Evolutionary conservation across 2,113 vertebrate genomes (phyloP), one percentile per base, ranked within the genome.

Genomic region (Sula dactylatra): DNA sequence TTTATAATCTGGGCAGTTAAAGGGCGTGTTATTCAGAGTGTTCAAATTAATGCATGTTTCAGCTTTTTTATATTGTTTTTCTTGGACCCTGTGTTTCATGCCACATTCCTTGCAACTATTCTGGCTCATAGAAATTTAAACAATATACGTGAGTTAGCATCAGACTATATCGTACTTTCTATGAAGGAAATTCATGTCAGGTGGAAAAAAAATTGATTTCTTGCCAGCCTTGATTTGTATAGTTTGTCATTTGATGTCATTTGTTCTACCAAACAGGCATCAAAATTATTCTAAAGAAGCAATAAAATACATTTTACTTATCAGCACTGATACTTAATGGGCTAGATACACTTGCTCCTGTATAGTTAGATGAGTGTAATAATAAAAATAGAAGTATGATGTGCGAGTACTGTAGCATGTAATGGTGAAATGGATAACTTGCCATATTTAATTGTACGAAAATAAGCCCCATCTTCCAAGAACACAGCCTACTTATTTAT

Each of bases 31-130:
- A 59, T 84, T 92, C 77, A 78, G 38, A 86, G 71, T 94, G 67
- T 90, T 97, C 45, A 89, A 86, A 95, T 97, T 67, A 94, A 97
- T 93, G 36, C 69, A 45, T 36, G 12, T 95, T 93, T 97, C 20
- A 27, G 44, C 11, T 56, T 91, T 93, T 79, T 73, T 69, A 76
- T 84, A 82, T 91, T 93, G 77, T 86, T 97, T 96, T 96, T 91
- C 71, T 89, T 87, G 85, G 78, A 42, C 55, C 24, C 18, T 67
- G 27, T 91, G 42, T 95, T 97, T 90, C 36, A 86, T 86, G 66
- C 12, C 83, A 80, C 79, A 80, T 97, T 95, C 52, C 45, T 96
- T 85, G 54, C 55, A 96, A 93, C 77, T 82, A 6, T 85, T 88
- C 79, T 59, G 21, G 59, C 55, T 92, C 52, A 61, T 21, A 66